Evolutionary conservation across 2,888 invertebrate species (phyloP), one percentile per base, ranked within the genome.

Genomic region (Branchipolynoe longqiensis): DNA sequence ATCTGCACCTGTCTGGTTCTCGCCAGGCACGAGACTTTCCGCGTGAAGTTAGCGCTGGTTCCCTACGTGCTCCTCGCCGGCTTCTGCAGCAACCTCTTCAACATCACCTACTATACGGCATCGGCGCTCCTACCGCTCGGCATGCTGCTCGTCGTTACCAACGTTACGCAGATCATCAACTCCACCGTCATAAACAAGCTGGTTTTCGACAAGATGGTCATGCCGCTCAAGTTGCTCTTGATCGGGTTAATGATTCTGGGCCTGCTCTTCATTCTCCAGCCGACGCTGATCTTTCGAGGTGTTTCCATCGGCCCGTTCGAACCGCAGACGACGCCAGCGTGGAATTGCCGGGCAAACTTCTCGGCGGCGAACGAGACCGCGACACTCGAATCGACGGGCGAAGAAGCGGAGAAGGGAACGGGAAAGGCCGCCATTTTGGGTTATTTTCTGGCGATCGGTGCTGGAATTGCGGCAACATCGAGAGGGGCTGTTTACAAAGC

Each of bases 151-250:
- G 69, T 69, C 36, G 38, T 69, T 38, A 69, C 69, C 14, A 69
- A 69, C 36, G 69, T 69, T 38, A 69, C 69, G 1, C 69, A 69
- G 69, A 69, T 69, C 25, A 2, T 38, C 69, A 69, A 69, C 38
- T 69, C 69, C 3, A 14, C 36, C 25, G n/a, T 69, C 18, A 33
- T 69, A 3, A 38, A 69, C 69, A 69, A 69, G 38, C 1, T 69
- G 36, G 25, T 69, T 38, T 69, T 69, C 69, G 18, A 69, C 3
- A 69, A 69, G 69, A 38, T 0, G 18, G 38, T 69, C 1, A 1
- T 4, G 22, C 69, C 69, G 4, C 69, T 69, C 3, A 69, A 69
- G 69, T 69, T 33, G 14, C 18, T 69, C 6, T 69, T 36, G 1
- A 69, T 69, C n/a, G 36, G 1, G 14, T n/a, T 69, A n/a, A 69